A percentile compares a stretch with the other conserved stretches of the same genome.
Evolutionary conservation across 2,888 invertebrate genomes (phyloP).

Genomic region (Cephus pulcher): DNA sequence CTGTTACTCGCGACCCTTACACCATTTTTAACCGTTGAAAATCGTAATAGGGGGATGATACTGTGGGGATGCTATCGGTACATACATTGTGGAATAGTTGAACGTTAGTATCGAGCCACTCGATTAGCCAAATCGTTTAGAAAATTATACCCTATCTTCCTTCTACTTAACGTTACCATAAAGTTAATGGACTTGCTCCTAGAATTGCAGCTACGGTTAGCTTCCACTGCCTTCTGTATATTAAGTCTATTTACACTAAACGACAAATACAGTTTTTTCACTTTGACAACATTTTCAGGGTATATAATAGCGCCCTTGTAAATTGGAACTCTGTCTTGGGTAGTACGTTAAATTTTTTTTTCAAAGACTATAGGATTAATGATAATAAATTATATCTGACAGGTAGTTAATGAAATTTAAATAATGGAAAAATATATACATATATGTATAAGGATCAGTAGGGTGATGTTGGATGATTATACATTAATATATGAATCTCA

Average conservation of each 20-base stretch:
- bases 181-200: slow-evolving; percentile 30
- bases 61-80: not conserved
- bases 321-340: not conserved
- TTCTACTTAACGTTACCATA: slow-evolving; percentile 50
- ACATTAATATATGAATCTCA: slow-evolving; percentile 43
- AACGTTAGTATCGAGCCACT: slow-evolving; percentile 22
- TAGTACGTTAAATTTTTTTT: not conserved
- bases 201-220: not conserved
- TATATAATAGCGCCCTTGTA: not conserved
- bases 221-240: not conserved
- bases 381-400: not conserved
- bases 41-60: not conserved
- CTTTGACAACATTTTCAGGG: not conserved
- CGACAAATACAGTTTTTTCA: not conserved
- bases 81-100: not conserved
- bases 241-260: not conserved
- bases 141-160: slow-evolving; percentile 49
- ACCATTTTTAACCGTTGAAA: not conserved
- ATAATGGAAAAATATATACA: slow-evolving; percentile 36
- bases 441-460: slow-evolving; percentile 40
- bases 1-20: not conserved
- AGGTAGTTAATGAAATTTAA: slow-evolving; percentile 44
- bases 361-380: not conserved
- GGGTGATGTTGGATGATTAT: slow-evolving; percentile 33
- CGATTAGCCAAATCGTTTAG: slow-evolving; percentile 57